Percentiles rank a stretch among this genome's conserved stretches.
Evolutionary conservation across 1,140 invertebrate genomes (phyloP).

Genomic region (Melanaphis sacchari): DNA sequence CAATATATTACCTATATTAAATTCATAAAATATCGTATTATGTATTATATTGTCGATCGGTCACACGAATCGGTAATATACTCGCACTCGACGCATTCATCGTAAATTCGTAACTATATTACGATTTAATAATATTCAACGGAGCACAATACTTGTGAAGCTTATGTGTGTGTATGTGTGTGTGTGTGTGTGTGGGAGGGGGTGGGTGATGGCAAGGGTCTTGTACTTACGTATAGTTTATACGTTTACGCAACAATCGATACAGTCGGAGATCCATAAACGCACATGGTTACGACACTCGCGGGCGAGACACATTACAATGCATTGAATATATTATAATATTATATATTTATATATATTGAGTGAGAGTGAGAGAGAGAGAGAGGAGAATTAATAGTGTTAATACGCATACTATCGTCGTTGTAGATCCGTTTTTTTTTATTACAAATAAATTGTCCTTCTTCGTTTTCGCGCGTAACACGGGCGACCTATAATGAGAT

Average conservation of each 20-base stretch:
- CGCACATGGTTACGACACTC: neutral
- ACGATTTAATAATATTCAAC: neutral
- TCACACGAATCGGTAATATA: neutral
- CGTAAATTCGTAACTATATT: too few species aligned
- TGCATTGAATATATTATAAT: neutral
- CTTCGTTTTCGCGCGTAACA: neutral
- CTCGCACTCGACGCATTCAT: neutral
- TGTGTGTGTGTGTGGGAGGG: too few species aligned
- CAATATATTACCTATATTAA: constrained; percentile 10
- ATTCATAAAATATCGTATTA: neutral
- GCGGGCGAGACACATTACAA: neutral
- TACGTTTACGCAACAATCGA: neutral
- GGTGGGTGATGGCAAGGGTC: neutral
- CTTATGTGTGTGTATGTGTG: too few species aligned
- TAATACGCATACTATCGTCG: too few species aligned
- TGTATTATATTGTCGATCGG: too few species aligned
- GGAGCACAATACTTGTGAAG: neutral
- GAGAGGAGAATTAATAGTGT: too few species aligned
- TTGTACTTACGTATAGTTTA: neutral
- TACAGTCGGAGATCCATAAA: neutral
- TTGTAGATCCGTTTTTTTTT: neutral
- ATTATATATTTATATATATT: neutral
- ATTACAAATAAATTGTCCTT: constrained; percentile 7
- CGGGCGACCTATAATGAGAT: neutral
- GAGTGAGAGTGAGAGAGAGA: neutral